Percentiles rank a stretch among this genome's conserved stretches.
Evolutionary conservation across 1,140 invertebrate genomes (phyloP).

Genomic region (Aphelinus certus): DNA sequence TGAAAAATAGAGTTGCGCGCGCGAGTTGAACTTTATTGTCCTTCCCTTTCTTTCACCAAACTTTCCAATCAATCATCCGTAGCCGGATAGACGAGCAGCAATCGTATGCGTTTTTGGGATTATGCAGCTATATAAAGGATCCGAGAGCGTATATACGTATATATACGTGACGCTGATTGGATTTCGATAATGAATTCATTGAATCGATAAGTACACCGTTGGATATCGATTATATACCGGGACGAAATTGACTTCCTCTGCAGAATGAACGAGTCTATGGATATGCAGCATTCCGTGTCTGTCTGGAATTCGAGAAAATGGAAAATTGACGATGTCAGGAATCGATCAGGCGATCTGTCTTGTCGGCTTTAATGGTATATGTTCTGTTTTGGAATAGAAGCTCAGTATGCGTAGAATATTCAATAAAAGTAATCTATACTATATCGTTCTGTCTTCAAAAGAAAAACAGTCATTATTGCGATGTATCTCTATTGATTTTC

Average conservation of each 20-base stretch:
- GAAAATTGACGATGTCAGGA: too few species aligned
- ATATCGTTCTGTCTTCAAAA: too few species aligned
- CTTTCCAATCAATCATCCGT: slow-evolving; percentile 13
- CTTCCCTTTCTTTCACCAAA: not conserved
- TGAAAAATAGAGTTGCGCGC: not conserved
- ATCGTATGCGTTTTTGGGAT: not conserved
- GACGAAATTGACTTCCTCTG: not conserved
- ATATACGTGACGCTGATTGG: not conserved
- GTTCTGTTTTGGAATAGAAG: too few species aligned
- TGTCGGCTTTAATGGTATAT: too few species aligned
- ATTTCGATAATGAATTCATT: slow-evolving; percentile 18
- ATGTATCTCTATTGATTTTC: too few species aligned
- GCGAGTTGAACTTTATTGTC: too few species aligned
- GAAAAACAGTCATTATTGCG: too few species aligned
- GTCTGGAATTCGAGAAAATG: too few species aligned
- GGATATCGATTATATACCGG: not conserved
- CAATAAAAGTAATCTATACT: too few species aligned
- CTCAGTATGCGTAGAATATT: too few species aligned
- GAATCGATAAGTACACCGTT: slow-evolving; percentile 10
- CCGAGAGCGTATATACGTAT: not conserved
- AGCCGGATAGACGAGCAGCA: not conserved
- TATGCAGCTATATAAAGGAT: too few species aligned
- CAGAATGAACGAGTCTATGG: not conserved
- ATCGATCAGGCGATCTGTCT: too few species aligned
- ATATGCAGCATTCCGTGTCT: not conserved